Percentiles rank a stretch among this genome's conserved stretches.
These are phyloP conservation scores for Pangasius krempfi DNA, from an alignment of 2,797 vertebrate species.

Conservation along the genomic window DNA sequence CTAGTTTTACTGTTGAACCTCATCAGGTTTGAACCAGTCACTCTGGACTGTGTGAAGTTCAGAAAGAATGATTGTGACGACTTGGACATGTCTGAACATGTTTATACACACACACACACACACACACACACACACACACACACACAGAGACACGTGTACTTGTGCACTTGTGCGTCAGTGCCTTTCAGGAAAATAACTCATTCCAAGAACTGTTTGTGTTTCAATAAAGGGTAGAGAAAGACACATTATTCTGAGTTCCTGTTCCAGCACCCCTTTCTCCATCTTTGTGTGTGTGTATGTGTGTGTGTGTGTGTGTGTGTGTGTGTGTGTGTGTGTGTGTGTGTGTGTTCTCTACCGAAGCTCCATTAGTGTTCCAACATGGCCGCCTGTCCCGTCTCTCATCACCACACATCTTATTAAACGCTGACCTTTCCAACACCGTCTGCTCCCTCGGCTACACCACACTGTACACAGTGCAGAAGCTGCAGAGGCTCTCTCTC, in stretches of 20 bases:
- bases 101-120: not conserved
- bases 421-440: conserved; percentile 37
- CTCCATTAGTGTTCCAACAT: conserved; percentile 4
- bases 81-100: conserved; percentile 20
- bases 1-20: not conserved
- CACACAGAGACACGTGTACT: not conserved
- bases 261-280: not conserved
- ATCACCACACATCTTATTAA: conserved; percentile 35
- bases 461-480: conserved; percentile 22
- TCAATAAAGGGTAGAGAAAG: not conserved
- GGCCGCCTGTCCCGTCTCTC: not conserved
- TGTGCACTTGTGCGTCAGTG: not conserved
- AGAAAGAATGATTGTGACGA: not conserved
- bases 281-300: not conserved
- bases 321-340: not conserved
- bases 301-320: not conserved
- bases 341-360: not conserved
- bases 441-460: conserved; percentile 18
- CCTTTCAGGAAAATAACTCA: not conserved
- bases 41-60: not conserved
- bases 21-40: conserved; percentile 10
- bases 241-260: not conserved
- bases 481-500: not conserved
- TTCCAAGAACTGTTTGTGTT: conserved; percentile 15
- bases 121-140: not conserved